Conservation (phyloP, 2,888 invertebrate species). For the Galerucella calmariensis region DNA sequence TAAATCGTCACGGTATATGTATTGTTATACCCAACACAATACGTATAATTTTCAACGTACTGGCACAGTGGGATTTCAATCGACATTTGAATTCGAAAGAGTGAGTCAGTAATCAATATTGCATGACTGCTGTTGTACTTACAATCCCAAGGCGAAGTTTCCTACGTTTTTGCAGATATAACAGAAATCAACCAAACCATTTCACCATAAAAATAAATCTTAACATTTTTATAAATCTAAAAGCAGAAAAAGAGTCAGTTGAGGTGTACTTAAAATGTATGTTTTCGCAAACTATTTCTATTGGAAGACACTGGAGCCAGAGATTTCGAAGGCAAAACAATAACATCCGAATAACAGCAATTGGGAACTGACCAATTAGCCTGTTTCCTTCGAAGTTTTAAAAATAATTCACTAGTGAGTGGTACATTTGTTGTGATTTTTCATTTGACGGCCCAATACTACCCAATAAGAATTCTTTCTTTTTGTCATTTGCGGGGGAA, state of each 20-base stretch:
- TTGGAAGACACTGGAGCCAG: too few species aligned
- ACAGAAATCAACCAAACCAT: conserved; percentile 12
- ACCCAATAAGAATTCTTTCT: too few species aligned
- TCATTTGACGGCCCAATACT: too few species aligned
- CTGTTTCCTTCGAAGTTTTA: too few species aligned
- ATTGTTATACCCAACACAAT: conserved; percentile 20
- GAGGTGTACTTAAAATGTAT: too few species aligned
- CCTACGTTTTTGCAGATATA: conserved; percentile 9
- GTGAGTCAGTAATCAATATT: conserved; percentile 38
- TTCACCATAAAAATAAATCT: background rate
- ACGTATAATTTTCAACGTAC: conserved; percentile 32
- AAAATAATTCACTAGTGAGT: too few species aligned
- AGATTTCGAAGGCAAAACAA: too few species aligned
- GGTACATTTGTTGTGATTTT: too few species aligned
- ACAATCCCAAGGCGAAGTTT: conserved; percentile 25
- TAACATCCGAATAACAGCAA: too few species aligned
- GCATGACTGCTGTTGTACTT: conserved; percentile 30
- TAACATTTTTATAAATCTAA: background rate
- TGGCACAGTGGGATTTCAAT: conserved; percentile 30
- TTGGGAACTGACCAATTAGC: too few species aligned
- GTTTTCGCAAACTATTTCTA: too few species aligned
- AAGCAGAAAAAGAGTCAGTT: background rate
- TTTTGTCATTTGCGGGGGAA: too few species aligned
- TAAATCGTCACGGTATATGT: conserved; percentile 3
- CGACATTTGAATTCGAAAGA: conserved; percentile 35